Conservation (phyloP, 1,140 invertebrate genomes). For the Archegozetes longisetosus region DNA sequence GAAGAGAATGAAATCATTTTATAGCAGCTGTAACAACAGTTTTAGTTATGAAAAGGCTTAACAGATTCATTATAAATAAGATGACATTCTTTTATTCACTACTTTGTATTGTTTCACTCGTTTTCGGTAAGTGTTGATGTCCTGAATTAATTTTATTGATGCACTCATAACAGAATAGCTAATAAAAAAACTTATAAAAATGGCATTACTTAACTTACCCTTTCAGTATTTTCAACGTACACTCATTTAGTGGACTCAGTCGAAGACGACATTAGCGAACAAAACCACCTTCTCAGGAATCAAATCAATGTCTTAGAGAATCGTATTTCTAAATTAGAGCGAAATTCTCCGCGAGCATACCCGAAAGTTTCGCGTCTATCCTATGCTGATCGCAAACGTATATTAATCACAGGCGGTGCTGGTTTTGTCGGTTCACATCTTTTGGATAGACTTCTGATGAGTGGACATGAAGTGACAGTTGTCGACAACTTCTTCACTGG, state of each 20-base stretch:
- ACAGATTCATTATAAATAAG: not conserved
- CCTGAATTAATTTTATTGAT: not conserved
- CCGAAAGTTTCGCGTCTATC: slow-evolving; percentile 74
- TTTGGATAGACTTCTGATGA: slow-evolving; percentile 83
- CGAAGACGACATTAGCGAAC: not conserved
- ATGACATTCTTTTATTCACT: not conserved
- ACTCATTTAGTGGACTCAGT: not conserved
- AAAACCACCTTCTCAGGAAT: not conserved
- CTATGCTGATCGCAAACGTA: slow-evolving; percentile 73
- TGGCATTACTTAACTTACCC: too few species aligned
- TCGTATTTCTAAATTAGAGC: not conserved
- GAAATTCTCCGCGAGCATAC: slow-evolving; percentile 31
- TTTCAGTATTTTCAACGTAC: not conserved
- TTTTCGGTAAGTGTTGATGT: not conserved
- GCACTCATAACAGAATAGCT: not conserved
- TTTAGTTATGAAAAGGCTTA: not conserved
- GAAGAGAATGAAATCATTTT: not conserved
- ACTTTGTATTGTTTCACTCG: not conserved
- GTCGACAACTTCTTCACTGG: slow-evolving; percentile 98
- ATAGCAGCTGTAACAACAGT: not conserved
- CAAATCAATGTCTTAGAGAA: not conserved
- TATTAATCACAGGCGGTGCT: slow-evolving; percentile 89
- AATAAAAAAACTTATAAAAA: too few species aligned
- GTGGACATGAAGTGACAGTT: slow-evolving; percentile 95
- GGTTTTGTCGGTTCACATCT: slow-evolving; percentile 98